These are phyloP conservation scores for Caenorhabditis elegans DNA, from an alignment of 1,140 invertebrate genomes.

Conservation along the genomic window WBcel235 BX284606.5:5803501-5804000, in stretches of 20 bases:
- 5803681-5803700: slow-evolving; percentile 9
- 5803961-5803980: slow-evolving; percentile 23
- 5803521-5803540: too few relatives aligned
- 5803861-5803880: background rate
- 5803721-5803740: background rate
- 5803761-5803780: background rate
- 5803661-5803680: background rate
- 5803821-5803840: too few relatives aligned
- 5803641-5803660: background rate
- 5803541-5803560: too few relatives aligned
- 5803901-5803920: slow-evolving; percentile 3
- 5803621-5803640: slow-evolving; percentile 1
- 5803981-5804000: too few relatives aligned
- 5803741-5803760: background rate
- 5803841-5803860: too few relatives aligned
- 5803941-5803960: slow-evolving; percentile 8
- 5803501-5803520: too few relatives aligned
- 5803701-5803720: background rate
- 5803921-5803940: background rate
- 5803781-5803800: background rate
- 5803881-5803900: background rate
- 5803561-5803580: too few relatives aligned
- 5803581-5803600: too few relatives aligned
- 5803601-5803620: background rate
- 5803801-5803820: background rate